These are phyloP conservation scores for Tenthredo scrophulariae DNA, from an alignment of 2,888 invertebrate species.

Conservation along the genomic window DNA sequence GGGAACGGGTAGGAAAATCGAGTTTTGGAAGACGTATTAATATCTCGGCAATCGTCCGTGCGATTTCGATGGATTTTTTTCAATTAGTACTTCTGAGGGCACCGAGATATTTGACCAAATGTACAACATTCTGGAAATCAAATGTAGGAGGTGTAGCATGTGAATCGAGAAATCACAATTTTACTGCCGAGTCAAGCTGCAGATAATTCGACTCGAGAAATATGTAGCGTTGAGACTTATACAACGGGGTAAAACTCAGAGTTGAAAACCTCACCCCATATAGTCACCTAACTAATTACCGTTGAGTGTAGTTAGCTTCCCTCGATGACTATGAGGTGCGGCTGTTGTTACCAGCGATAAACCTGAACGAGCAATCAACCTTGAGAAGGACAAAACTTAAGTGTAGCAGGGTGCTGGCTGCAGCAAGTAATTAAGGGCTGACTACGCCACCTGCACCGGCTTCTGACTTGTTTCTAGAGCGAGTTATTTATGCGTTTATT, in stretches of 20 bases:
- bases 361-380: constrained; percentile 51
- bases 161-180: neutral
- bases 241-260: neutral
- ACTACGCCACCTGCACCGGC: constrained; percentile 47
- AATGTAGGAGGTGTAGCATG: neutral
- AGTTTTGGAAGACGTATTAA: no score
- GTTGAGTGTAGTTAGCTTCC: constrained; percentile 46
- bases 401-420: constrained; percentile 48
- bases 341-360: constrained; percentile 51
- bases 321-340: constrained; percentile 52
- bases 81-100: no score
- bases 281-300: constrained; percentile 49
- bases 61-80: no score
- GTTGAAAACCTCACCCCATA: constrained; percentile 39
- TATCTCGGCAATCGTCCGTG: no score
- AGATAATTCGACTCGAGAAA: neutral
- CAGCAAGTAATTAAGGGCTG: constrained; percentile 52
- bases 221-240: neutral
- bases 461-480: constrained; percentile 17
- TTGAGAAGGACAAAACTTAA: constrained; percentile 49
- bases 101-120: neutral
- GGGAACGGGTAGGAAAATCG: no score
- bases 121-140: neutral
- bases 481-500: constrained; percentile 50
- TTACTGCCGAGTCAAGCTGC: neutral